Percentiles rank a stretch among this genome's conserved stretches.
phyloP scores from a whole-genome alignment of 1,140 invertebrate species.

The Lithobius niger region DNA sequence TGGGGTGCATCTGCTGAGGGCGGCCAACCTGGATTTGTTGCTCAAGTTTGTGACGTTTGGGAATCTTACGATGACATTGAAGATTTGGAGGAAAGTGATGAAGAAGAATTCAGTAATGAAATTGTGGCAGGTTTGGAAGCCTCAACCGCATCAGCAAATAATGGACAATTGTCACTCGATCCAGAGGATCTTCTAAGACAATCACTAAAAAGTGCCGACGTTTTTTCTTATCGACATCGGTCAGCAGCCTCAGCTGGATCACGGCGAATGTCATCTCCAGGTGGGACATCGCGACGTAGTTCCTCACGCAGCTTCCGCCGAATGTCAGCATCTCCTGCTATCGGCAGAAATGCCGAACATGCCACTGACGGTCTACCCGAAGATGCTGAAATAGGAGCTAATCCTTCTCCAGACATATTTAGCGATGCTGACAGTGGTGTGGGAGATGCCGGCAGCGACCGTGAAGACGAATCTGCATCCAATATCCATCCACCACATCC shows the following conservation, averaged over 20 bases:
- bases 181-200: not conserved
- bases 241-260: not conserved
- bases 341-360: not conserved
- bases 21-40: not conserved
- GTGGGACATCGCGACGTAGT: too few relatives aligned
- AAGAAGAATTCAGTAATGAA: not conserved
- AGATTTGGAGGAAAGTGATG: not conserved
- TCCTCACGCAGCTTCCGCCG: too few relatives aligned
- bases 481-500: not conserved
- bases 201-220: not conserved
- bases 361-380: not conserved
- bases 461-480: not conserved
- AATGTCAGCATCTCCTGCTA: not conserved
- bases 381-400: not conserved
- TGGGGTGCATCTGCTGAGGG: too few relatives aligned
- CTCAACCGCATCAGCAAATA: too few relatives aligned
- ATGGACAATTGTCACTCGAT: not conserved
- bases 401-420: not conserved
- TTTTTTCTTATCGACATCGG: not conserved
- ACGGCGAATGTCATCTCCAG: not conserved
- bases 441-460: not conserved
- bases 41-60: constrained; percentile 7
- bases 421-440: not conserved
- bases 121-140: too few relatives aligned
- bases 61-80: constrained; percentile 5